These are phyloP conservation scores for Heliconius ismenius DNA, from an alignment of 2,888 invertebrate genomes.

Conservation along the genomic window DNA sequence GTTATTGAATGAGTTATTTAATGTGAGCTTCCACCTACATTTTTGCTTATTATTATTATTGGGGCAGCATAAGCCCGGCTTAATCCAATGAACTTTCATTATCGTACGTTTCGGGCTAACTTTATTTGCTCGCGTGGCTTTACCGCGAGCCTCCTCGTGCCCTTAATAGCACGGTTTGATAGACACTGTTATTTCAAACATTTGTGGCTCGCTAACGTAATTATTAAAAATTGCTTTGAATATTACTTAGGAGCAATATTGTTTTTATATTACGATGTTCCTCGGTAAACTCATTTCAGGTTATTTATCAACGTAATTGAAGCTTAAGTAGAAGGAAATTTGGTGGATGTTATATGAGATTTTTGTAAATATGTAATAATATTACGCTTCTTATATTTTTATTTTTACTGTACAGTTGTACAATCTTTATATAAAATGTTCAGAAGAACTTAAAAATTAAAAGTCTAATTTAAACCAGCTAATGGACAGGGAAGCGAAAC, in stretches of 20 bases:
- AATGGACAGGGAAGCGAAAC: slow-evolving; percentile 65
- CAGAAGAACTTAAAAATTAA: slow-evolving; percentile 61
- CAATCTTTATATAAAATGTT: slow-evolving; percentile 42
- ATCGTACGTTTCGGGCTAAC: slow-evolving; percentile 70
- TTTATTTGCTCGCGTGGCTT: slow-evolving; percentile 76
- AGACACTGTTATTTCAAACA: slow-evolving; percentile 60
- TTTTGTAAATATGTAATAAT: background rate
- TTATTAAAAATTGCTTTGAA: slow-evolving; percentile 80
- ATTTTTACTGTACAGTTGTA: background rate
- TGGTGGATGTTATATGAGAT: slow-evolving; percentile 13
- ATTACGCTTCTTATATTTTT: background rate
- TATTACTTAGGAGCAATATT: slow-evolving; percentile 61
- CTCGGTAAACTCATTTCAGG: slow-evolving; percentile 40
- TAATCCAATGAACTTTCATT: slow-evolving; percentile 81
- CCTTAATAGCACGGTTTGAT: slow-evolving; percentile 71
- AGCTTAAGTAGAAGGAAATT: slow-evolving; percentile 20
- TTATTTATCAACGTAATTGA: slow-evolving; percentile 38
- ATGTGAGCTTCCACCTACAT: slow-evolving; percentile 73
- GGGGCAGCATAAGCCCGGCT: slow-evolving; percentile 66
- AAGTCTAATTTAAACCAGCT: slow-evolving; percentile 63
- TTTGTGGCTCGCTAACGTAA: slow-evolving; percentile 66
- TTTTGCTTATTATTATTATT: slow-evolving; percentile 81
- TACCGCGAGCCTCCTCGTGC: slow-evolving; percentile 67
- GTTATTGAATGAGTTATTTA: slow-evolving; percentile 80
- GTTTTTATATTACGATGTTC: slow-evolving; percentile 54